phyloP scores from a whole-genome alignment of 2,797 vertebrate species.

The Xerus rutilus region DNA sequence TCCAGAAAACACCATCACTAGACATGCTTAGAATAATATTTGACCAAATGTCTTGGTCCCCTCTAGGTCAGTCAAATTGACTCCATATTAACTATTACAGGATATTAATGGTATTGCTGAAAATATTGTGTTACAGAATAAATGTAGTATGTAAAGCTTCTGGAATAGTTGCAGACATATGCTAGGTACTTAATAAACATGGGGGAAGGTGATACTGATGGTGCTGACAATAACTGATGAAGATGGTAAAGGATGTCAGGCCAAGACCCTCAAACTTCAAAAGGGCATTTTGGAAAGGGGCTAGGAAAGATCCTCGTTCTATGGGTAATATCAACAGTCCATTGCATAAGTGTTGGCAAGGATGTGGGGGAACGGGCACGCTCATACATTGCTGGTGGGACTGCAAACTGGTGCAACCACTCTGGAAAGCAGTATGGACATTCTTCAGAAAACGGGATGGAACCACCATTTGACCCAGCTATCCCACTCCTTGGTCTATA shows the following conservation, averaged over 20 bases:
- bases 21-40: background rate
- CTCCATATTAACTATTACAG: background rate
- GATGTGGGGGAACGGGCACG: too few species aligned
- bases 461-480: too few species aligned
- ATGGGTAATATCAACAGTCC: background rate
- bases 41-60: background rate
- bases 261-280: background rate
- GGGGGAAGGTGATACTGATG: background rate
- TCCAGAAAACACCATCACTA: background rate
- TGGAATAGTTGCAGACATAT: background rate
- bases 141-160: background rate
- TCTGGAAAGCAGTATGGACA: too few species aligned
- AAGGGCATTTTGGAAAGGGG: background rate
- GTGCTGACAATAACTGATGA: background rate
- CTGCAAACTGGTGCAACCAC: too few species aligned
- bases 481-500: too few species aligned
- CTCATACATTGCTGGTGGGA: too few species aligned
- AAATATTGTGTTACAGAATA: constrained; percentile 12
- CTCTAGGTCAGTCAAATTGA: background rate
- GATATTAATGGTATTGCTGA: background rate
- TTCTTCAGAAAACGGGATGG: too few species aligned
- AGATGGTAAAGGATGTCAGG: background rate
- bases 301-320: background rate
- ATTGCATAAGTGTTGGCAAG: background rate
- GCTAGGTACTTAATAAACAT: background rate